Evolutionary conservation across 2,797 vertebrate species (phyloP).

Genomic region (Pseudochirops cupreus): DNA sequence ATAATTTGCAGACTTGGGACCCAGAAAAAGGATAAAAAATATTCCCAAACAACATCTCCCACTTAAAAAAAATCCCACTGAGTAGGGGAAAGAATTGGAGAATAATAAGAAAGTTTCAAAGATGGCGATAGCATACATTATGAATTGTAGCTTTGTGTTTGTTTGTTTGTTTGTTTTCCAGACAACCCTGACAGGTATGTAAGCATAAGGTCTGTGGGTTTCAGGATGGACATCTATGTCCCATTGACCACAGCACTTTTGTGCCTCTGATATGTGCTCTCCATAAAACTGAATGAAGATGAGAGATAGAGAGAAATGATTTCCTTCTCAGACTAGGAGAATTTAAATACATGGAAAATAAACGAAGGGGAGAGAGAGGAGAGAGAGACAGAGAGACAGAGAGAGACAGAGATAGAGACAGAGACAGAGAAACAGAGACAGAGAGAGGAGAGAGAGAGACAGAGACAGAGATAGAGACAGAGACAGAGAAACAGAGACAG

Average conservation of each 20-base stretch:
- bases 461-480: background rate
- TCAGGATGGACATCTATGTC: too few relatives aligned
- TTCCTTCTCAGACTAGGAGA: background rate
- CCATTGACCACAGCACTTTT: background rate
- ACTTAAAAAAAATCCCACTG: background rate
- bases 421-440: background rate
- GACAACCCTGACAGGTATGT: too few relatives aligned
- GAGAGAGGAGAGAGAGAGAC: background rate
- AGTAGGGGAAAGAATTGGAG: background rate
- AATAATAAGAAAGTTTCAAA: background rate
- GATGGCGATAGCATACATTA: background rate
- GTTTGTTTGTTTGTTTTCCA: background rate
- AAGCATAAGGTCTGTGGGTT: too few relatives aligned
- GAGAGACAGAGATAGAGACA: background rate
- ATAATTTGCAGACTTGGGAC: background rate
- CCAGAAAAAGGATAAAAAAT: background rate
- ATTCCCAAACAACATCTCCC: background rate
- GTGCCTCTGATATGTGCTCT: background rate
- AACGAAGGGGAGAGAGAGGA: background rate
- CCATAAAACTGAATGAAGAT: background rate
- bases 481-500: slow-evolving; percentile 4
- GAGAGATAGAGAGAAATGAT: background rate
- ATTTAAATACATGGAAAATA: background rate
- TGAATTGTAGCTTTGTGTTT: background rate
- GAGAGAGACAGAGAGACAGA: background rate